Conservation (phyloP, 2,888 invertebrate genomes). For the Agrilus biguttatus region DNA sequence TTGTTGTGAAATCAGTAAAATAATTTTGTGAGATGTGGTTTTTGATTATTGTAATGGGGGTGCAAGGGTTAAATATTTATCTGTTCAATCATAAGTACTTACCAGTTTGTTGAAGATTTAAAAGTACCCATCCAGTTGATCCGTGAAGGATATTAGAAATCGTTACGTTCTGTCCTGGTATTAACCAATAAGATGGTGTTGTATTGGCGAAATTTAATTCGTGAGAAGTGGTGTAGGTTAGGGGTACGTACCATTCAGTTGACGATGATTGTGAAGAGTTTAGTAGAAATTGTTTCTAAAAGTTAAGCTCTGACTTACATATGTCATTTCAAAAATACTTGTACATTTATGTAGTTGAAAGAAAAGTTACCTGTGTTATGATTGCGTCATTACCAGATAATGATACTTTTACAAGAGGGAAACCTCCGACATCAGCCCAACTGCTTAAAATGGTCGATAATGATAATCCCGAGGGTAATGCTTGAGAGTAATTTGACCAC, state of each 20-base stretch:
- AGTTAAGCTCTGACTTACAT: slow-evolving; percentile 1
- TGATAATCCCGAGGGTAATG: slow-evolving; percentile 5
- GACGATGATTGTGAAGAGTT: background rate
- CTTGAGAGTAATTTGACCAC: slow-evolving; percentile 23
- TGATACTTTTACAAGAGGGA: slow-evolving; percentile 39
- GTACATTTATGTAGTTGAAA: background rate
- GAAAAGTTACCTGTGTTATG: slow-evolving; percentile 15
- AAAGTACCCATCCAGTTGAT: slow-evolving; percentile 36
- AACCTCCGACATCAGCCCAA: slow-evolving; percentile 48
- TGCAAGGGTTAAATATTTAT: no score
- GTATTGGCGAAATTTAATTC: slow-evolving; percentile 27
- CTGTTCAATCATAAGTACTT: slow-evolving; percentile 3
- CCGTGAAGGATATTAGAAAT: slow-evolving; percentile 2
- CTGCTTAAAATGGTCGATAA: slow-evolving; percentile 34
- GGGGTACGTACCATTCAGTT: slow-evolving; percentile 32
- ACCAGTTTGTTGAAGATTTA: slow-evolving; percentile 48
- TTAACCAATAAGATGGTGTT: slow-evolving; percentile 21
- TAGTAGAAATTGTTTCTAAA: slow-evolving; percentile 13
- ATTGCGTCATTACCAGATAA: slow-evolving; percentile 8
- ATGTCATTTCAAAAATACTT: background rate
- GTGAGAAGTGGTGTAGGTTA: slow-evolving; percentile 32
- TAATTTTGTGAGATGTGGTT: no score
- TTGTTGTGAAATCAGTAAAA: no score
- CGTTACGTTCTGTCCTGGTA: slow-evolving; percentile 1
- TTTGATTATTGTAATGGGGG: no score